These are phyloP conservation scores for Anaspis maculata DNA, from an alignment of 2,888 invertebrate species.

Conservation along the genomic window DNA sequence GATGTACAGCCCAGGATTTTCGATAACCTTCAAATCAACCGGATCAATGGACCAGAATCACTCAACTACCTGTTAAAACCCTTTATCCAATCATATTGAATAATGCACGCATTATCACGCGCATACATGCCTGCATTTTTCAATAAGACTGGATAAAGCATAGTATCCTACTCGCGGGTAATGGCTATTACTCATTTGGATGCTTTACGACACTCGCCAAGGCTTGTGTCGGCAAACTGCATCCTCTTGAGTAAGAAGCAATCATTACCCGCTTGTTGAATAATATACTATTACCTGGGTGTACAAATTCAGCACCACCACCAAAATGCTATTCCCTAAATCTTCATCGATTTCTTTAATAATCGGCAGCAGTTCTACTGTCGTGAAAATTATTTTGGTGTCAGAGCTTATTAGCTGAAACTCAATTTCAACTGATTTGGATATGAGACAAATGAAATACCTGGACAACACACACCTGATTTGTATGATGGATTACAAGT, in stretches of 20 bases:
- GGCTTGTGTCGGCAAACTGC: no score
- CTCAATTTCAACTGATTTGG: constrained; percentile 8
- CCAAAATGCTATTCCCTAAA: constrained; percentile 11
- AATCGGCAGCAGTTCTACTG: not conserved
- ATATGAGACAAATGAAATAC: not conserved
- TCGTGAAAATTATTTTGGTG: constrained; percentile 1
- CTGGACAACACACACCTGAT: constrained; percentile 19
- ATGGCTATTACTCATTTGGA: no score
- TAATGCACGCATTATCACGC: no score
- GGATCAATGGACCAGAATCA: no score
- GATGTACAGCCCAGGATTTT: no score
- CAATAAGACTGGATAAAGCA: not conserved
- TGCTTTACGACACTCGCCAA: no score
- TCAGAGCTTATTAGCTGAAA: constrained; percentile 4
- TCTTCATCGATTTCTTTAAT: not conserved
- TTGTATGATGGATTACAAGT: constrained; percentile 68
- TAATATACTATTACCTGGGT: no score
- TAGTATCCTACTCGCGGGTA: not conserved
- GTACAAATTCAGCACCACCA: constrained; percentile 54
- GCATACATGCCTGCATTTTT: no score
- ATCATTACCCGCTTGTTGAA: no score
- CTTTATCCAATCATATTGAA: no score
- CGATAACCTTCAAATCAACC: not conserved
- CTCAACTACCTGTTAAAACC: no score
- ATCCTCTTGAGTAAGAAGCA: no score